Base-by-base conservation (phyloP, 2,797 vertebrate genomes). In the Ctenopoma kingsleyae region DNA sequence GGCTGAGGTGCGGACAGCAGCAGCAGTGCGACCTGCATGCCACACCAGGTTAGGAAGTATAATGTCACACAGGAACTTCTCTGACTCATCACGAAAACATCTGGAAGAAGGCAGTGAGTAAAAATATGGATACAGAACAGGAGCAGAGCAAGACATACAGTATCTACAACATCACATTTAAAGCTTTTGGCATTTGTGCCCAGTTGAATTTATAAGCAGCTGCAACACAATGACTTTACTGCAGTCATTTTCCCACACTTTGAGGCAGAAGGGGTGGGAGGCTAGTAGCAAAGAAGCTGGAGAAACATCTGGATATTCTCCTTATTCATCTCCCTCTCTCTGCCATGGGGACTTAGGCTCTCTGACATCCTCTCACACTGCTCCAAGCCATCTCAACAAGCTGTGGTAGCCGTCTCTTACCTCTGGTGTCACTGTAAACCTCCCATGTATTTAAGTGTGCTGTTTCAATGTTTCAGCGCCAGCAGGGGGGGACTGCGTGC, bases 11-110 rank as follows among this genome's bases (percentile, higher is more conserved):
- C 98, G 96, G 76, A 97, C 93, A 51, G 98, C 97, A 1, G 94
- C 96, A 0, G 97, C 96, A 0, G 93, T 96, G 67, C 94, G 96
- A 27, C 98, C 98, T 0, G 96, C 96, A 0, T 83, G 93, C 98
- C 98, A 99, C 91, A 96, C 96, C 87, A 99, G 94, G 92, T 95
- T 98, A 58, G 97, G 96, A 75, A 95, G 93, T 82, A 99, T 75
- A 54, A 96, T 71, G 62, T 98, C 95, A 76, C 89, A 85, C 57
- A 97, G 84, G 85, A 99, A 89, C 32, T 70, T 87, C 88, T 96
- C 94, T 1, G 96, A 89, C 89, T 96, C 91, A 8, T 85, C 70
- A 41, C 81, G 74, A 81, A 99, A 96, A 78, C 78, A 83, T 85
- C 98, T 99, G 90, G 10, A 82, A 58, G 30, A 61, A 77, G 0